These are phyloP conservation scores for Deladenus siricidicola DNA, from an alignment of 2,888 invertebrate species.

Conservation along the genomic window DNA sequence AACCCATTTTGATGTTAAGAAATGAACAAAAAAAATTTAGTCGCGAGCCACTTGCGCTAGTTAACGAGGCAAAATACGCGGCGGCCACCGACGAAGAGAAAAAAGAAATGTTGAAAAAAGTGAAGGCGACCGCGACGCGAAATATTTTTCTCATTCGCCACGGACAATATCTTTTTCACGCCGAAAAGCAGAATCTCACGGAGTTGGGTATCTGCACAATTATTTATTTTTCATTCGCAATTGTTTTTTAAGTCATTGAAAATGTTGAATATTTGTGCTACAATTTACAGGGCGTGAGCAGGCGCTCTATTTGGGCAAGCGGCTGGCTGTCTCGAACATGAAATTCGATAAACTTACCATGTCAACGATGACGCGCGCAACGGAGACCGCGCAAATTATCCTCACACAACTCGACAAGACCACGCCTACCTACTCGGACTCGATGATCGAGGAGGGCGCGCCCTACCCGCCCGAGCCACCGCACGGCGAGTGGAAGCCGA, in stretches of 20 bases:
- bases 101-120: slow-evolving; percentile 37
- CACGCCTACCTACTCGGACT: slow-evolving; percentile 22
- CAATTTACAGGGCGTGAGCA: slow-evolving; percentile 65
- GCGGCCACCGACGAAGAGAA: slow-evolving; percentile 33
- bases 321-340: slow-evolving; percentile 67
- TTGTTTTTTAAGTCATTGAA: too few species aligned
- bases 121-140: slow-evolving; percentile 60
- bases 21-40: slow-evolving; percentile 30
- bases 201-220: slow-evolving; percentile 62
- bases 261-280: not conserved
- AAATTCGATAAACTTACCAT: slow-evolving; percentile 72
- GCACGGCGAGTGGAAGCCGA: slow-evolving; percentile 76
- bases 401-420: slow-evolving; percentile 12
- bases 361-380: slow-evolving; percentile 82
- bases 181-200: slow-evolving; percentile 68
- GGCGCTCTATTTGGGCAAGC: slow-evolving; percentile 74
- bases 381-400: slow-evolving; percentile 80
- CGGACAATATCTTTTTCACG: slow-evolving; percentile 75
- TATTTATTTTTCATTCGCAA: too few species aligned
- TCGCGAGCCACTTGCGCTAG: slow-evolving; percentile 39
- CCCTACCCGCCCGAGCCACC: slow-evolving; percentile 90
- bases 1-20: too few species aligned
- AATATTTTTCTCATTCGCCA: slow-evolving; percentile 84
- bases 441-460: slow-evolving; percentile 76
- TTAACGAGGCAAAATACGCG: slow-evolving; percentile 32